phyloP scores from a whole-genome alignment of 2,888 invertebrate species.

The Ashinkailepas kermadecensis region DNA sequence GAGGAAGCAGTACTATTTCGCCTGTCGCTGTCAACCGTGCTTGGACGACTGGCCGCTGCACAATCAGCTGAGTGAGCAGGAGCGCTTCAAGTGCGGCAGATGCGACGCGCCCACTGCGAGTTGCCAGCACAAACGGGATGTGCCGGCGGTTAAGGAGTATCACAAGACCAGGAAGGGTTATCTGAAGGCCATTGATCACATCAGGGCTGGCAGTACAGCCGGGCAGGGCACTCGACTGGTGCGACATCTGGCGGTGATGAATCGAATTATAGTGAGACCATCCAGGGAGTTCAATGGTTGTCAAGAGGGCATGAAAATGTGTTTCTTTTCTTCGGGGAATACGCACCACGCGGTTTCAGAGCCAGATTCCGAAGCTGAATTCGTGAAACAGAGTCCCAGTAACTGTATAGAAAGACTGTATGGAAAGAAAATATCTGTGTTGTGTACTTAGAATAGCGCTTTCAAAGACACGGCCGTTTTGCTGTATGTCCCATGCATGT shows the following conservation, averaged over 20 bases:
- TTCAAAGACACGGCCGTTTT: no score
- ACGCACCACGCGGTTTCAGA: background rate
- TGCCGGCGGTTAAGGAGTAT: background rate
- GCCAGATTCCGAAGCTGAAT: no score
- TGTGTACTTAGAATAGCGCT: no score
- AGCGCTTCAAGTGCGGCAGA: background rate
- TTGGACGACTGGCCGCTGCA: slow-evolving; percentile 40
- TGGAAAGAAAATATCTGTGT: background rate
- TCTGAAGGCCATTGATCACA: background rate
- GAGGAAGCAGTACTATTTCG: slow-evolving; percentile 44
- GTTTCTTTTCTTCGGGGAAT: background rate
- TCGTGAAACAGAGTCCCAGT: background rate
- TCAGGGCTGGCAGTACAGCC: background rate
- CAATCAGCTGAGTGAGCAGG: slow-evolving; percentile 22
- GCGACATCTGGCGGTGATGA: background rate
- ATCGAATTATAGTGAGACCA: background rate
- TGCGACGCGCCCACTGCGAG: background rate
- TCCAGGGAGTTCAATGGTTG: background rate
- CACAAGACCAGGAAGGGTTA: background rate
- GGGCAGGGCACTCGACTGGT: background rate
- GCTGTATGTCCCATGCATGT: no score
- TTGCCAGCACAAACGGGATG: background rate
- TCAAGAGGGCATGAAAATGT: background rate
- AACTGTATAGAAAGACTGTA: background rate
- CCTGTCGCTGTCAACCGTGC: slow-evolving; percentile 45